A percentile compares a stretch with the other conserved stretches of the same genome.
Evolutionary conservation across 2,888 invertebrate species (phyloP).

Genomic region (Drosophila meridiana): DNA sequence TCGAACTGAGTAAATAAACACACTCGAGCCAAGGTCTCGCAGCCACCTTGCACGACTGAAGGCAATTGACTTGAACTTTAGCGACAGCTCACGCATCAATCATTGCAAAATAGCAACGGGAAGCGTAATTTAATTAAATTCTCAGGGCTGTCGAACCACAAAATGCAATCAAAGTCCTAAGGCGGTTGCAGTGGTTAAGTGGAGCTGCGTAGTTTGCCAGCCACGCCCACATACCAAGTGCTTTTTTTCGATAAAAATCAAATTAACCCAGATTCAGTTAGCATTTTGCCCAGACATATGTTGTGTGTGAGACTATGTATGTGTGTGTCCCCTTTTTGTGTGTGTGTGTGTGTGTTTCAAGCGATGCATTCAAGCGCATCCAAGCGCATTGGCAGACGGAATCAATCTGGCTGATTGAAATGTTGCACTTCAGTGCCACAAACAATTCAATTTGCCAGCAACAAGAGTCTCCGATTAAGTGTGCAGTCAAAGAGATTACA

Average conservation of each 20-base stretch:
- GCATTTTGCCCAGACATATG: constrained; percentile 15
- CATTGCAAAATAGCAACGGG: constrained; percentile 32
- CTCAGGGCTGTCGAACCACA: constrained; percentile 37
- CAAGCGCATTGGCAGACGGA: constrained; percentile 47
- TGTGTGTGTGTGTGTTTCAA: constrained; percentile 3
- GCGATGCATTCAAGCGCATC: constrained; percentile 45
- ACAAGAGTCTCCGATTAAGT: constrained; percentile 60
- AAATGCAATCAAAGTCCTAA: constrained; percentile 8
- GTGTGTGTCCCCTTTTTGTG: neutral
- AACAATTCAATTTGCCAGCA: constrained; percentile 69
- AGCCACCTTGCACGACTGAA: constrained; percentile 26
- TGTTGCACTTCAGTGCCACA: constrained; percentile 48
- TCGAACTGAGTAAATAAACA: neutral
- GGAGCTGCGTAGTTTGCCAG: neutral
- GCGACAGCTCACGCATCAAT: constrained; percentile 47
- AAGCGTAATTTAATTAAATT: constrained; percentile 46
- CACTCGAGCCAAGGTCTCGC: constrained; percentile 22
- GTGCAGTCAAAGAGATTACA: constrained; percentile 58
- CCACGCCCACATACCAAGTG: constrained; percentile 23
- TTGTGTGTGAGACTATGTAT: constrained; percentile 10
- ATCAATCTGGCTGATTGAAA: constrained; percentile 63
- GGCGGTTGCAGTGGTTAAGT: constrained; percentile 4
- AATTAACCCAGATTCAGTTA: constrained; percentile 34
- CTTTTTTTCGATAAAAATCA: constrained; percentile 18
- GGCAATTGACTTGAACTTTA: constrained; percentile 50